phyloP scores from a whole-genome alignment of 2,888 invertebrate species.

The Autographa pulchrina region DNA sequence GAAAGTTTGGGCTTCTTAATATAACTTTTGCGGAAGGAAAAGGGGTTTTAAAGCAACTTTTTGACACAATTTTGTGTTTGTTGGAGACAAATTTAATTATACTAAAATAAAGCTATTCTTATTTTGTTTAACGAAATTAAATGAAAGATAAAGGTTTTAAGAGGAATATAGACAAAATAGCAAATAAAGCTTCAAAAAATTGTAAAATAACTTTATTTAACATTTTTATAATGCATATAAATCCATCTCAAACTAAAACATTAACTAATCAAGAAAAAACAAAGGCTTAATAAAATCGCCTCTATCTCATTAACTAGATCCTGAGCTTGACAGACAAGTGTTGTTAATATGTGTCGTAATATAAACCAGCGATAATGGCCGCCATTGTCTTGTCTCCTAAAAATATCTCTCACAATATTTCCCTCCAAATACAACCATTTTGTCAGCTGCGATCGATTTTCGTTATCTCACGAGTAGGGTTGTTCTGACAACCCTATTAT shows the following conservation, averaged over 20 bases:
- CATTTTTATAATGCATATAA: no score
- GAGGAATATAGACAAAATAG: no score
- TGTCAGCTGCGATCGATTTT: conserved; percentile 47
- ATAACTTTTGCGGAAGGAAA: neutral
- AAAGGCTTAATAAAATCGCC: neutral
- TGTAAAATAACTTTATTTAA: no score
- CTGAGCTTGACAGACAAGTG: neutral
- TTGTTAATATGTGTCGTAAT: conserved; percentile 11
- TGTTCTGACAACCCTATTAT: no score
- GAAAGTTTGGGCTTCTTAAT: neutral
- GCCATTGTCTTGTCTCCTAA: conserved; percentile 27
- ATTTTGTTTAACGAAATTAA: no score
- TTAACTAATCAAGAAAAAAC: neutral
- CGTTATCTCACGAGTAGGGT: conserved; percentile 29
- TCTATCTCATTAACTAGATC: neutral
- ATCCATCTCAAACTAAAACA: no score
- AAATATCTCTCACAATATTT: conserved; percentile 44
- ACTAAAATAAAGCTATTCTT: no score
- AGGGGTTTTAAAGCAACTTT: no score
- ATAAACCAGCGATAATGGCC: conserved; percentile 26
- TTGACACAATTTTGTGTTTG: no score
- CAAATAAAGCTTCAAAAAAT: no score
- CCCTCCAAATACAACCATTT: conserved; percentile 29
- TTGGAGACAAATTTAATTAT: no score
- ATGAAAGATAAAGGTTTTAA: no score